phyloP scores from a whole-genome alignment of 2,888 invertebrate genomes.

The Drosophila histrio region DNA sequence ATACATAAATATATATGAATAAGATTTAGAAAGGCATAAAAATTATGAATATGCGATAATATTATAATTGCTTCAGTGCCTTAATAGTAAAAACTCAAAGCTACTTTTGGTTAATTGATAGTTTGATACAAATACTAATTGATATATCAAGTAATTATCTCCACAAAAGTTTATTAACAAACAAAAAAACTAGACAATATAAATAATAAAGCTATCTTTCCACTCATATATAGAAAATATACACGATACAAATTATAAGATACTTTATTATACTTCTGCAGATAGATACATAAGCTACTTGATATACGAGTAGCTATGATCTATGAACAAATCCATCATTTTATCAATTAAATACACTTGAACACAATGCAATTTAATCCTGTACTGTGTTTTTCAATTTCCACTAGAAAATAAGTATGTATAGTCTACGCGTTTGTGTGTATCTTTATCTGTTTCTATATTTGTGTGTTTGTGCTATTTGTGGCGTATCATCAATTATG shows the following conservation, averaged over 20 bases:
- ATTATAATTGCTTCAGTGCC: no score
- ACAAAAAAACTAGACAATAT: no score
- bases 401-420: not conserved
- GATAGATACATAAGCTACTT: not conserved
- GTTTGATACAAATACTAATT: no score
- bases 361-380: constrained; percentile 9
- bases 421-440: not conserved
- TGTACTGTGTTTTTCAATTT: constrained; percentile 7
- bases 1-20: no score
- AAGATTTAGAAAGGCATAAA: no score
- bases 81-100: no score
- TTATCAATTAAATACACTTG: constrained; percentile 1
- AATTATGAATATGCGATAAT: no score
- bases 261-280: not conserved
- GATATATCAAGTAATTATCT: no score
- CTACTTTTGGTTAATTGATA: no score
- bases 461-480: constrained; percentile 26
- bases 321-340: not conserved
- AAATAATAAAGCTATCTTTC: not conserved
- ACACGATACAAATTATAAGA: not conserved
- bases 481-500: constrained; percentile 73
- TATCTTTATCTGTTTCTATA: constrained; percentile 14
- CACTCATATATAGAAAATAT: not conserved
- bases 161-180: no score
- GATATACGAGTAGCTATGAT: not conserved